Percentiles rank a stretch among this genome's conserved stretches.
phyloP scores from a whole-genome alignment of 2,113 vertebrate genomes.

The Muscicapa adusta region DNA sequence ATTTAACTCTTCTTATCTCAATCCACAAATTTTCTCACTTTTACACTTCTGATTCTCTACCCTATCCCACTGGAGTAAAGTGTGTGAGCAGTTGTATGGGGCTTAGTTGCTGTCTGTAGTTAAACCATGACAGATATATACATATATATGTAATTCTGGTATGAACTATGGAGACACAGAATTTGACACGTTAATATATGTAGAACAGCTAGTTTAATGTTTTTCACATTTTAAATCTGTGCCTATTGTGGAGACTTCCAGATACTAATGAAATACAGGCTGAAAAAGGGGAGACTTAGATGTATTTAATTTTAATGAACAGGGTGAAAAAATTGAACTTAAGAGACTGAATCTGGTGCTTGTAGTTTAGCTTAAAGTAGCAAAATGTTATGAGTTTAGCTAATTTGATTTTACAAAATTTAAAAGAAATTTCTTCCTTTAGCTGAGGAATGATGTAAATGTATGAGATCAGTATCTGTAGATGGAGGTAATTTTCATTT shows the following conservation, averaged over 20 bases:
- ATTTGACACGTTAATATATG: neutral
- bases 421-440: neutral
- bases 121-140: neutral
- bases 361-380: neutral
- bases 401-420: neutral
- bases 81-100: neutral
- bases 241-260: neutral
- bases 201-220: neutral
- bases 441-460: neutral
- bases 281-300: neutral
- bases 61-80: neutral
- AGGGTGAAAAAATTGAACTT: neutral
- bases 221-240: neutral
- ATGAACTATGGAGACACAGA: neutral
- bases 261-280: neutral
- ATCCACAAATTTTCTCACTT: neutral
- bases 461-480: neutral
- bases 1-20: neutral
- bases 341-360: neutral
- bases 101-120: neutral
- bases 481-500: neutral
- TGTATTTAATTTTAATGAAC: neutral
- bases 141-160: neutral
- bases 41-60: neutral
- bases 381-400: neutral